These are phyloP conservation scores for Aethina tumida DNA, from an alignment of 1,140 invertebrate genomes.

Conservation along the genomic window DNA sequence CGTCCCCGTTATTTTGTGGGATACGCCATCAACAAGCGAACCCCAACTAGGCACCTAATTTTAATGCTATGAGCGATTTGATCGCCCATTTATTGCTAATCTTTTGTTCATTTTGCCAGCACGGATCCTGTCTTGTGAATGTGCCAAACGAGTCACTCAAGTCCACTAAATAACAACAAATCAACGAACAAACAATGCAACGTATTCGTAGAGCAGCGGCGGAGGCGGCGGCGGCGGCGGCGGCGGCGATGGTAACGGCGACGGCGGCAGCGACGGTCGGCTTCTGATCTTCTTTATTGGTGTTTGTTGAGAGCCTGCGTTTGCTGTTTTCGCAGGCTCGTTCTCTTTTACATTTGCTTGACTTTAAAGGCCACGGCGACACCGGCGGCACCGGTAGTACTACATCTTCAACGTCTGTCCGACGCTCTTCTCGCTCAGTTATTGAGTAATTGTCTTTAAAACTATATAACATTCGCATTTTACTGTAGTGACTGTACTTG, in stretches of 20 bases:
- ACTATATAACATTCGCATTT: too few species aligned
- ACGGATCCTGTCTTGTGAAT: constrained; percentile 16
- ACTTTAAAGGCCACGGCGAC: too few species aligned
- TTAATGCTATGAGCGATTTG: constrained; percentile 27
- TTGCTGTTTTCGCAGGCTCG: too few species aligned
- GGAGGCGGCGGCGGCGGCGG: constrained; percentile 10
- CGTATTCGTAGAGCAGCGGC: constrained; percentile 12
- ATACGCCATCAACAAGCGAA: constrained; percentile 2
- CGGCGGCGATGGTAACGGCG: constrained; percentile 3
- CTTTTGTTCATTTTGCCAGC: constrained; percentile 27
- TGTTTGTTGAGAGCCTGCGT: too few species aligned
- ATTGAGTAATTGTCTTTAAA: too few species aligned
- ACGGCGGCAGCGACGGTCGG: constrained; percentile 1
- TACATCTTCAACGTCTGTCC: too few species aligned
- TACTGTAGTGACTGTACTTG: too few species aligned
- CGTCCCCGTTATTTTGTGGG: constrained; percentile 10
- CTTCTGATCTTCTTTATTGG: constrained; percentile 5
- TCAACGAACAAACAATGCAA: constrained; percentile 29
- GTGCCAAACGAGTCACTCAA: constrained; percentile 18
- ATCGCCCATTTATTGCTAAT: constrained; percentile 34
- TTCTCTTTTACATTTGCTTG: too few species aligned
- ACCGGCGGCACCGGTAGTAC: too few species aligned
- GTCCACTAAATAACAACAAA: constrained; percentile 31
- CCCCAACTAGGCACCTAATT: constrained; percentile 34
- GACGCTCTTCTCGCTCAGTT: too few species aligned